Percentiles rank a stretch among this genome's conserved stretches.
Conservation (phyloP, 2,888 invertebrate species). For the Pyrrhosoma nymphula region DNA sequence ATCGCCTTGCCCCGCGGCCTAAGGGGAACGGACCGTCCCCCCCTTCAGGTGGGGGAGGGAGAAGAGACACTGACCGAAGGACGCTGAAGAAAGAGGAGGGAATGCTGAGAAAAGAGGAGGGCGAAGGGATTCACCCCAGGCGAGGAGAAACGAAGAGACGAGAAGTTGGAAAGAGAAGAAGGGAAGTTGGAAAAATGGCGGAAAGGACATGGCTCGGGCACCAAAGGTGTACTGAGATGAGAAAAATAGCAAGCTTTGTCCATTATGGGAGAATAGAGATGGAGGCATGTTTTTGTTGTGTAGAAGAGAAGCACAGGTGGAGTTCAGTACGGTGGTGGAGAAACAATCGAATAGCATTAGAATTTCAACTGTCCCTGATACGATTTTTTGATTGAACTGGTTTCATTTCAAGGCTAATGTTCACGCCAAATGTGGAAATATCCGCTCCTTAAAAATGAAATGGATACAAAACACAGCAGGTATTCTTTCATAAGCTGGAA, state of each 20-base stretch:
- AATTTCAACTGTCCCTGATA: no score
- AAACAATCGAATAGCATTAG: not conserved
- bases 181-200: not conserved
- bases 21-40: not conserved
- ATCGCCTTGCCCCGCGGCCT: slow-evolving; percentile 38
- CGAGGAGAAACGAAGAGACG: not conserved
- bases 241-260: not conserved
- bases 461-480: no score
- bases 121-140: not conserved
- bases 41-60: not conserved
- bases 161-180: no score
- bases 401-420: no score
- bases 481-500: no score
- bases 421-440: no score
- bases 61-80: not conserved
- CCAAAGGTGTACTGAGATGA: not conserved
- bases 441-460: no score
- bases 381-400: no score
- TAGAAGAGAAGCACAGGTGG: not conserved
- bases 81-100: not conserved
- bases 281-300: not conserved
- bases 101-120: not conserved
- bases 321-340: not conserved
- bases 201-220: not conserved
- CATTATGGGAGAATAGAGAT: not conserved